These are phyloP conservation scores for Melanerpes formicivorus DNA, from an alignment of 2,113 vertebrate genomes.

Conservation along the genomic window DNA sequence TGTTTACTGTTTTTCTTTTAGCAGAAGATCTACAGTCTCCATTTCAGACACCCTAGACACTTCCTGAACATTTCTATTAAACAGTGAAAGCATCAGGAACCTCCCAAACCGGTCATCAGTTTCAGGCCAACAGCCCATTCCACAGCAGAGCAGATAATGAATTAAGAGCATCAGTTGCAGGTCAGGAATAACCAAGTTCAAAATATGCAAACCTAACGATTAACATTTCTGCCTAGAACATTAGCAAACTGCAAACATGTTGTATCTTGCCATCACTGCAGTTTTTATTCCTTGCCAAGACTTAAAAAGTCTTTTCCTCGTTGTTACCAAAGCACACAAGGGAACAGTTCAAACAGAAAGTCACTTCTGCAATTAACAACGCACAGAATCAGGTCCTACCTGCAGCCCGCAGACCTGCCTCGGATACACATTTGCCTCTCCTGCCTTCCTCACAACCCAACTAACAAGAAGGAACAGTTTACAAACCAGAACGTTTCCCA, in stretches of 20 bases:
- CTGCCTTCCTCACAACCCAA: neutral
- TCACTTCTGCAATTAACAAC: neutral
- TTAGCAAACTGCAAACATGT: constrained; percentile 20
- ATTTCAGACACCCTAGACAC: neutral
- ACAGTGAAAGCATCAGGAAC: neutral
- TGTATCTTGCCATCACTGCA: neutral
- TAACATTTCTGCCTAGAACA: constrained; percentile 8
- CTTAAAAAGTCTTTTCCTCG: neutral
- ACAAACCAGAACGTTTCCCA: neutral
- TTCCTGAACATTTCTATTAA: neutral
- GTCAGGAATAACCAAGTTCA: constrained; percentile 19
- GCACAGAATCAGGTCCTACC: rapidly evolving
- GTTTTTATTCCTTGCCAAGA: neutral
- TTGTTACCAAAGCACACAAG: neutral
- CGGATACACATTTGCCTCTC: neutral
- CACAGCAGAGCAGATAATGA: neutral
- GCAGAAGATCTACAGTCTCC: neutral
- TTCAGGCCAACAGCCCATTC: neutral
- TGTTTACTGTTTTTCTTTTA: neutral
- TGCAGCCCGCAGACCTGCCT: neutral
- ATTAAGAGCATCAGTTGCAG: neutral
- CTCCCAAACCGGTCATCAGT: neutral
- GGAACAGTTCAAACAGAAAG: neutral
- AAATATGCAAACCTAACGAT: constrained; percentile 10
- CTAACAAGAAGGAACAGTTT: neutral